Base-by-base conservation (phyloP, 2,797 vertebrate species). In the Macropodus opercularis region DNA sequence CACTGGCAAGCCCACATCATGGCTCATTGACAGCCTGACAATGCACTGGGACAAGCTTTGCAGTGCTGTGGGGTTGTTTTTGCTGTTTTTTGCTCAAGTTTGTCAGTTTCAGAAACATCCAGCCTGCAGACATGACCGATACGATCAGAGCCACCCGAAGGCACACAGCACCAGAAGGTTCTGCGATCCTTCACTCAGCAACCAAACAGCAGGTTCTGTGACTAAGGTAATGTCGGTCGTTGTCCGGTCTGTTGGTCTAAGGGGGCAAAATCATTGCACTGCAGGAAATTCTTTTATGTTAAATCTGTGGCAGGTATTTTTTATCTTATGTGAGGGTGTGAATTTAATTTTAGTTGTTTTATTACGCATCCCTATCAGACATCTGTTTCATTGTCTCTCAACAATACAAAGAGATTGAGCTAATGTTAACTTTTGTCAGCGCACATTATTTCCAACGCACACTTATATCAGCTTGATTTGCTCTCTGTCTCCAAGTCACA, bases 41-140 rank as follows among this genome's bases (percentile, higher is more conserved):
- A 62, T 75, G 83, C 64, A 43, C 69, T 41, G 72, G 42, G 13
- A 64, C 39, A 36, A 54, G 43, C 12, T 63, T 59, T 42, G 52
- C 3, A 80, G 85, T 61, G 63, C 85, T 3, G 8, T 12, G 1
- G 31, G 61, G 27, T 23, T 56, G n/a, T 3, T 78, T 65, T 81
- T 89, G 80, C 85, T 86, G 51, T 88, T 0, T 75, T 79, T 83
- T 76, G 62, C 49, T 54, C 48, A 9, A n/a, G 31, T 66, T 70
- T 56, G 29, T 63, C 2, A 27, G 17, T 64, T 39, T 48, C 46
- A 42, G 8, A 63, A 27, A 26, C 32, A 34, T 23, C 21, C 34
- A 42, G 64, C 51, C 27, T 35, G 21, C 32, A 8, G 21, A 18
- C 23, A 61, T 27, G 54, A 53, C 22, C 44, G 22, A 58, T 29